A percentile compares a stretch with the other conserved stretches of the same genome.
These are phyloP conservation scores for Cancer borealis DNA, from an alignment of 2,888 invertebrate species.

Conservation along the genomic window DNA sequence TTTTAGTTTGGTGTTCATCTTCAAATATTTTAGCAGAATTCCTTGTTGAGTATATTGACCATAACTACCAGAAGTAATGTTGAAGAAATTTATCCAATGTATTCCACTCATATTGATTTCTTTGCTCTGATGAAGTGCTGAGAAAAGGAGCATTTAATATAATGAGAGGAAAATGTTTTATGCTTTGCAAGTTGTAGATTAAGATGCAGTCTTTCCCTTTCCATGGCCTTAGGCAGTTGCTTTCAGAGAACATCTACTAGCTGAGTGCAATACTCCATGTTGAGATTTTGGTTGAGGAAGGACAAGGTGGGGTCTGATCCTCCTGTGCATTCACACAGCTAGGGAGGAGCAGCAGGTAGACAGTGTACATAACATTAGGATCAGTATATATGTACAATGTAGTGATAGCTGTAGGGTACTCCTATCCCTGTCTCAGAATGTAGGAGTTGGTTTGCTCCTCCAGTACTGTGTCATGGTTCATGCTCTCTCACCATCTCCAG, in stretches of 20 bases:
- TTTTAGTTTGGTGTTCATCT: background rate
- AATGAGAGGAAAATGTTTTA: background rate
- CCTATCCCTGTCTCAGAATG: background rate
- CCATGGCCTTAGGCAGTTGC: background rate
- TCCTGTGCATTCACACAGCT: background rate
- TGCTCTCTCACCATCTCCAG: slow-evolving; percentile 43
- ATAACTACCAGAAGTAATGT: too few relatives aligned
- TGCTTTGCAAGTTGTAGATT: background rate
- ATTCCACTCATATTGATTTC: slow-evolving; percentile 21
- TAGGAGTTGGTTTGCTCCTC: slow-evolving; percentile 24
- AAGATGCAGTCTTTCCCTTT: background rate
- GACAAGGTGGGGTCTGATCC: slow-evolving; percentile 18
- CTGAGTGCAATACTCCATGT: background rate
- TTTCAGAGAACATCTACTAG: background rate
- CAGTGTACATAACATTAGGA: slow-evolving; percentile 32
- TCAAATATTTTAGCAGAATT: background rate
- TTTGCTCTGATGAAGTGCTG: background rate
- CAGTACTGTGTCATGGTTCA: slow-evolving; percentile 26
- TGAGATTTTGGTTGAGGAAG: slow-evolving; percentile 22
- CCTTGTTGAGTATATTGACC: background rate
- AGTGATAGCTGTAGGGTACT: slow-evolving; percentile 36
- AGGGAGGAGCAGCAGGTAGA: slow-evolving; percentile 22
- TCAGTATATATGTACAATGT: slow-evolving; percentile 10
- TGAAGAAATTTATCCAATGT: slow-evolving; percentile 1
- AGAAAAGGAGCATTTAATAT: background rate